phyloP scores from a whole-genome alignment of 2,888 invertebrate genomes.

The Amphimallon solstitiale region DNA sequence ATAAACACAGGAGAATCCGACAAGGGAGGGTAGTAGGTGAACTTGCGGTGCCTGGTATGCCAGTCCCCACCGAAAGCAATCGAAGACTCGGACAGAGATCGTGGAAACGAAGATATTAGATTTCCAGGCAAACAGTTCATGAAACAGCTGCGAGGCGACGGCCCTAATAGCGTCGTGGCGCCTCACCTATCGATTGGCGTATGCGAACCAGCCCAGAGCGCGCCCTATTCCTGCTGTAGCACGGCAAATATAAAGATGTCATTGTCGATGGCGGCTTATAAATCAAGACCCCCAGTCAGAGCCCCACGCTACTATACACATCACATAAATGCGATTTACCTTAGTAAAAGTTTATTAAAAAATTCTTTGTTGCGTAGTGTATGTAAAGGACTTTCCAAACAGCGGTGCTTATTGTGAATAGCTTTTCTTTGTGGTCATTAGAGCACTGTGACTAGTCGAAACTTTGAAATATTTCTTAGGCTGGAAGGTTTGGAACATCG shows the following conservation, averaged over 20 bases:
- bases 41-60: too few relatives aligned
- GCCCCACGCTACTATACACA: background rate
- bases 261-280: constrained; percentile 26
- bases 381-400: constrained; percentile 2
- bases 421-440: background rate
- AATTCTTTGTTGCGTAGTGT: constrained; percentile 29
- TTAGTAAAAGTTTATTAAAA: constrained; percentile 36
- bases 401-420: background rate
- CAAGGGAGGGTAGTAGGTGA: too few relatives aligned
- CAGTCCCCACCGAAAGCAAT: constrained; percentile 39
- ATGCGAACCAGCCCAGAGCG: constrained; percentile 7
- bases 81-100: constrained; percentile 41
- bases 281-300: constrained; percentile 12
- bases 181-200: constrained; percentile 58
- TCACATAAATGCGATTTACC: constrained; percentile 6
- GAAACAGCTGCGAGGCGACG: constrained; percentile 60
- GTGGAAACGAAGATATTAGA: constrained; percentile 57
- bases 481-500: too few relatives aligned
- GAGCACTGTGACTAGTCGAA: too few relatives aligned
- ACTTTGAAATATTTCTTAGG: too few relatives aligned
- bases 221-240: constrained; percentile 25
- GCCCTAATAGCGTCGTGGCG: constrained; percentile 57
- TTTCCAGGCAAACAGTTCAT: constrained; percentile 61
- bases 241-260: constrained; percentile 44
- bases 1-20: constrained; percentile 38